Evolutionary conservation across 1,140 invertebrate genomes (phyloP).

Genomic region (Diorhabda sublineata): DNA sequence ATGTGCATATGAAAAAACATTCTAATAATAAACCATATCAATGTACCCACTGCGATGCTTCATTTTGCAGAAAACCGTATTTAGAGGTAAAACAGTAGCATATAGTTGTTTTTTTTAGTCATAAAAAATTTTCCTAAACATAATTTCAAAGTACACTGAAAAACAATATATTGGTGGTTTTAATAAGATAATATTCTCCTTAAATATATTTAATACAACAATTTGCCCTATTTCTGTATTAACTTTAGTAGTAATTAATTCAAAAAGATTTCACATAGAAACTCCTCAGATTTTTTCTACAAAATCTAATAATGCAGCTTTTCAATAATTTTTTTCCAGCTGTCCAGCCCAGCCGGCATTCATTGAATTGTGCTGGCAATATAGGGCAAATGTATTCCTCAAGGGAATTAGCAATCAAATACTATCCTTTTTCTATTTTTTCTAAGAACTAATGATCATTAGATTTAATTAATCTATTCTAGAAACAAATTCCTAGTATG

Average conservation of each 20-base stretch:
- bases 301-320: too few relatives aligned
- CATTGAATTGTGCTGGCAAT: neutral
- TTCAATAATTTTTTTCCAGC: neutral
- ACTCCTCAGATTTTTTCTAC: too few relatives aligned
- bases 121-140: neutral
- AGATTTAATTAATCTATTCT: too few relatives aligned
- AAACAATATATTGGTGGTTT: neutral
- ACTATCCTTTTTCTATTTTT: too few relatives aligned
- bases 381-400: neutral
- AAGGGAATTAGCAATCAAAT: neutral
- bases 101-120: neutral
- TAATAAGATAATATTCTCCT: neutral
- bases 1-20: constrained; percentile 76
- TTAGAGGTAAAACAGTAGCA: constrained; percentile 49
- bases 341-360: neutral
- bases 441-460: too few relatives aligned
- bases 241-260: neutral
- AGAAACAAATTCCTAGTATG: too few relatives aligned
- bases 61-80: constrained; percentile 63
- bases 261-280: neutral
- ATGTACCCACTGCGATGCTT: constrained; percentile 65
- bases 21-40: constrained; percentile 74
- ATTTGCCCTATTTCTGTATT: neutral
- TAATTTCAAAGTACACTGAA: neutral
- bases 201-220: neutral